Evolutionary conservation across 2,113 vertebrate species (phyloP).

Genomic region (Cairina moschata): DNA sequence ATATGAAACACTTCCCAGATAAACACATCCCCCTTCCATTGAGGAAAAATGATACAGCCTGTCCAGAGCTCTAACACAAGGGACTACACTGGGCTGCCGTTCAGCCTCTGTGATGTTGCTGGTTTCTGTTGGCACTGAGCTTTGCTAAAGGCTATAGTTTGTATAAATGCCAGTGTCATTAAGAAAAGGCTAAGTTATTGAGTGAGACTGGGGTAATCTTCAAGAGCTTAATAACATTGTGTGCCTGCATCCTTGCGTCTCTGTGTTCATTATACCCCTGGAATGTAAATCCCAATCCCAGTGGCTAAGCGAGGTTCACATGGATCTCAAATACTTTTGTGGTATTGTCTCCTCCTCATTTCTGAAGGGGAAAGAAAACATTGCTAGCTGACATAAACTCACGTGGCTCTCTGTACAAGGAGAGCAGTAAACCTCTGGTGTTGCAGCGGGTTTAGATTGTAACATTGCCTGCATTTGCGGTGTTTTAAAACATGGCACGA

Average conservation of each 20-base stretch:
- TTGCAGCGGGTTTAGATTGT: neutral
- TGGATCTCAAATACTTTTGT: neutral
- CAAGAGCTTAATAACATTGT: neutral
- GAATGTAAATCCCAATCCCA: constrained; percentile 44
- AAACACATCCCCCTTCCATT: constrained; percentile 35
- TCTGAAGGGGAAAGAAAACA: neutral
- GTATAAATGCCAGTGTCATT: neutral
- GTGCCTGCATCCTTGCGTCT: neutral
- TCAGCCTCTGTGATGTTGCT: neutral
- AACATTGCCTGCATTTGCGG: neutral
- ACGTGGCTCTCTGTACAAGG: neutral
- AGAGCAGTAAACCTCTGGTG: neutral
- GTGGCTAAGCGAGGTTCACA: constrained; percentile 1
- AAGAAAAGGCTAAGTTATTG: neutral
- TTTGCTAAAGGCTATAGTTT: neutral
- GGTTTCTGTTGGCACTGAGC: neutral
- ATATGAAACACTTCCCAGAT: constrained; percentile 42
- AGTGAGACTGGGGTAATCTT: neutral
- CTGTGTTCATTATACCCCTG: neutral
- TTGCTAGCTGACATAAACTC: neutral
- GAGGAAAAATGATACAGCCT: constrained; percentile 22
- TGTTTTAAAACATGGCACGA: neutral
- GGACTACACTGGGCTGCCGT: neutral
- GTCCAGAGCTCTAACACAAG: neutral
- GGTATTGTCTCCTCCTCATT: constrained; percentile 4